phyloP scores from a whole-genome alignment of 1,140 invertebrate genomes.

The Zaprionus ghesquierei region DNA sequence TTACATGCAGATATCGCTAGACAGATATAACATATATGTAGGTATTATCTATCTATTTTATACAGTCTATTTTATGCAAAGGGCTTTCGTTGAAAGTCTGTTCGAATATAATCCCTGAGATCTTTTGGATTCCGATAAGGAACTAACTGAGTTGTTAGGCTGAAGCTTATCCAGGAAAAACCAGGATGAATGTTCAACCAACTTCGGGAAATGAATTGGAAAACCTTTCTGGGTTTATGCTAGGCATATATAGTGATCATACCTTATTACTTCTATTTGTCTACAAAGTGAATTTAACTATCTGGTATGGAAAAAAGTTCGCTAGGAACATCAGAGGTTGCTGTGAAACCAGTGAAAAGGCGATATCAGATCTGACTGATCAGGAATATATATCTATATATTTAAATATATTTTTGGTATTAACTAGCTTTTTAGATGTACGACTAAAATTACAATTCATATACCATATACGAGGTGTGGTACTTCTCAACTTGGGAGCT shows the following conservation, averaged over 20 bases:
- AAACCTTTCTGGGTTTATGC: no score
- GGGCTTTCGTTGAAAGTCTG: background rate
- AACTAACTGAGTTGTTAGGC: background rate
- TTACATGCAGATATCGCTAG: background rate
- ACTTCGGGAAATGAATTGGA: no score
- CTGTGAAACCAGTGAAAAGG: no score
- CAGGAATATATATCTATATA: background rate
- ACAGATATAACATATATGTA: background rate
- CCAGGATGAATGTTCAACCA: no score
- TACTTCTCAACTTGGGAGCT: background rate
- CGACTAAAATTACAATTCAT: background rate
- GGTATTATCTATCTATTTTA: background rate
- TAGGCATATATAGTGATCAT: no score
- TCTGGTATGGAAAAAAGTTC: no score
- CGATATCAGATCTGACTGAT: background rate
- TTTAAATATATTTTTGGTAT: background rate
- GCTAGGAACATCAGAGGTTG: no score
- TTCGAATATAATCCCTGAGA: background rate
- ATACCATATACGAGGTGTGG: background rate
- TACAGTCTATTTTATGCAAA: no score
- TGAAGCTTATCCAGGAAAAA: no score
- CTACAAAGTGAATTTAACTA: no score
- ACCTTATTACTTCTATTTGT: no score
- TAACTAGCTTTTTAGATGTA: background rate
- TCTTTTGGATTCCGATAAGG: background rate